phyloP scores from a whole-genome alignment of 2,797 vertebrate genomes.

The Pogoniulus pusillus region DNA sequence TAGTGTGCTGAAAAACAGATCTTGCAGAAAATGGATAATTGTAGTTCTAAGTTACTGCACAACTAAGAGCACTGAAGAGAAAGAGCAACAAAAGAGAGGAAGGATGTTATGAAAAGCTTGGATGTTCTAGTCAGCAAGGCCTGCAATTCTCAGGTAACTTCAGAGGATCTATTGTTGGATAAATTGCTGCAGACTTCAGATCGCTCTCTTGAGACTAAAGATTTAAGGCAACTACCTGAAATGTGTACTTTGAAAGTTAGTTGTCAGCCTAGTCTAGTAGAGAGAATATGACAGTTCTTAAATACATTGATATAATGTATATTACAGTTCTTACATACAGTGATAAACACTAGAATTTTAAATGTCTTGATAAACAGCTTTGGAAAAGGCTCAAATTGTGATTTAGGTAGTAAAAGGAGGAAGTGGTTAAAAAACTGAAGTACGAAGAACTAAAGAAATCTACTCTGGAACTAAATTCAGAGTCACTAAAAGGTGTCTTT shows the following conservation, averaged over 20 bases:
- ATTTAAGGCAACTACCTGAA: background rate
- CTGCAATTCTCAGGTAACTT: background rate
- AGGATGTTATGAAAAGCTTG: background rate
- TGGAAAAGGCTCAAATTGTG: background rate
- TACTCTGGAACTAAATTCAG: background rate
- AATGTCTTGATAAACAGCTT: background rate
- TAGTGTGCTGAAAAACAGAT: background rate
- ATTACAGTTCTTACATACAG: background rate
- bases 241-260: background rate
- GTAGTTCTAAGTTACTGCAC: background rate
- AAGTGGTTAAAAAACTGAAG: background rate
- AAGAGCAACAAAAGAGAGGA: background rate
- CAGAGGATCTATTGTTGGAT: background rate
- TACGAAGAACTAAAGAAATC: background rate
- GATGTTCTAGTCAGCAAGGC: background rate
- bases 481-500: background rate
- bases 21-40: background rate
- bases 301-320: background rate
- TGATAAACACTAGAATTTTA: background rate
- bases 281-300: background rate
- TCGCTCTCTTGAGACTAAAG: background rate
- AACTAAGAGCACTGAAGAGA: background rate
- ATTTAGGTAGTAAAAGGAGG: background rate
- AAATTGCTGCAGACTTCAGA: background rate
- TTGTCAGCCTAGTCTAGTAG: background rate